Evolutionary conservation across 30 jellyfish, hydroid and myxozoan species (phyloP), one percentile per base, ranked within the genome.

Genomic region (Sanderia malayensis): DNA sequence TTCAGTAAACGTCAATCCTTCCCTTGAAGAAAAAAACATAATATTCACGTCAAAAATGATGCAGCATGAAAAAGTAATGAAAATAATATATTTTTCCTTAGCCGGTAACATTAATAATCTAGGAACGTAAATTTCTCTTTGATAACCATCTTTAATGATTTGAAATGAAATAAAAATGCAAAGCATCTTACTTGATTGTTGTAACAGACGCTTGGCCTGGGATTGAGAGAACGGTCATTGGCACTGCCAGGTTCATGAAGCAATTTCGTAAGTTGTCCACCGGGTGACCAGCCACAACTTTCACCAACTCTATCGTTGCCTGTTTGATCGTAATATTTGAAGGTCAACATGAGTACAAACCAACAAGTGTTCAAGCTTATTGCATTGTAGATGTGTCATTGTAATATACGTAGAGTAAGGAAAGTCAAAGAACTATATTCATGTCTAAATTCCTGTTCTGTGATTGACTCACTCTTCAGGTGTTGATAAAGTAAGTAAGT

Each of bases 281-380:
- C 15, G 93, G 87, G 25, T 10, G 21, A 20, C 67, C 55, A 9
- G 86, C 93, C 46, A 92, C 72, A 3, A 84, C 74, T 85, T 92
- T 92, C 24, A 92, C 61, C 37, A 85, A 63, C 68, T 92, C 98
- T 2, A 84, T 55, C 24, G 96, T 44, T 0, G 98, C 98, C 98
- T 92, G 47, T n/a, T 27, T 71, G 25, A 23, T 13, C 30, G 70
- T 57, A n/a, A n/a, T n/a, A n/a, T n/a, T n/a, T n/a, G n/a, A n/a
- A n/a, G n/a, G n/a, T n/a, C n/a, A n/a, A n/a, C n/a, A n/a, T n/a
- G n/a, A n/a, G n/a, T n/a, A n/a, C n/a, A n/a, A n/a, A n/a, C n/a
- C n/a, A n/a, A n/a, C n/a, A n/a, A n/a, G n/a, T n/a, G n/a, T n/a
- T n/a, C n/a, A n/a, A n/a, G n/a, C n/a, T n/a, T n/a, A n/a, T n/a